Percentiles rank a stretch among this genome's conserved stretches.
Evolutionary conservation across 2,888 invertebrate species (phyloP).

Genomic region (Sarcophaga subvicina): DNA sequence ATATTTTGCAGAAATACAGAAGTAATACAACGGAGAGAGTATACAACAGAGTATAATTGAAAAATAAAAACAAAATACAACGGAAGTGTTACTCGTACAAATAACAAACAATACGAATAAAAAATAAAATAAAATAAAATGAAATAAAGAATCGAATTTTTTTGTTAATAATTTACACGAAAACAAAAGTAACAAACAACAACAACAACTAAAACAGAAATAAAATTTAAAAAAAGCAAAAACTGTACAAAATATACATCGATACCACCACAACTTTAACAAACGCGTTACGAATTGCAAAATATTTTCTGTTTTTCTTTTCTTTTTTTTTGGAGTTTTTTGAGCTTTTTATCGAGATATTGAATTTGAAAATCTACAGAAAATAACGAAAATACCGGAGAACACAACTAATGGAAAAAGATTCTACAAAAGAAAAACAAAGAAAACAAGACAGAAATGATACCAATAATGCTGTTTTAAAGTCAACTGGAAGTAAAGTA

Average conservation of each 20-base stretch:
- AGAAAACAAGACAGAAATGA: conserved; percentile 4
- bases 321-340: no score
- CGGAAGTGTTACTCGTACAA: conserved; percentile 56
- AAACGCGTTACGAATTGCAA: conserved; percentile 54
- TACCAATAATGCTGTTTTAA: conserved; percentile 7
- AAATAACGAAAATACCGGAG: conserved; percentile 6
- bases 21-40: conserved; percentile 8
- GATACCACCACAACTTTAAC: conserved; percentile 42
- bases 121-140: conserved; percentile 1
- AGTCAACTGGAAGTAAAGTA: conserved; percentile 31
- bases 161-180: conserved; percentile 56
- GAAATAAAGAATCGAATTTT: conserved; percentile 34
- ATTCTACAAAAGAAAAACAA: conserved; percentile 9
- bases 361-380: conserved; percentile 26
- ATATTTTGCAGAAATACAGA: not conserved
- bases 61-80: conserved; percentile 50
- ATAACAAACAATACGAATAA: conserved; percentile 34
- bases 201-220: conserved; percentile 12
- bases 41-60: conserved; percentile 50
- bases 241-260: not conserved
- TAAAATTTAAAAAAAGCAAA: conserved; percentile 21
- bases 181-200: conserved; percentile 1
- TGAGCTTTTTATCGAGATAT: conserved; percentile 59
- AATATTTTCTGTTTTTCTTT: conserved; percentile 43
- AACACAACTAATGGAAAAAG: conserved; percentile 10